Base-by-base conservation (phyloP, 1,140 invertebrate species). In the Branchinecta lynchi region DNA sequence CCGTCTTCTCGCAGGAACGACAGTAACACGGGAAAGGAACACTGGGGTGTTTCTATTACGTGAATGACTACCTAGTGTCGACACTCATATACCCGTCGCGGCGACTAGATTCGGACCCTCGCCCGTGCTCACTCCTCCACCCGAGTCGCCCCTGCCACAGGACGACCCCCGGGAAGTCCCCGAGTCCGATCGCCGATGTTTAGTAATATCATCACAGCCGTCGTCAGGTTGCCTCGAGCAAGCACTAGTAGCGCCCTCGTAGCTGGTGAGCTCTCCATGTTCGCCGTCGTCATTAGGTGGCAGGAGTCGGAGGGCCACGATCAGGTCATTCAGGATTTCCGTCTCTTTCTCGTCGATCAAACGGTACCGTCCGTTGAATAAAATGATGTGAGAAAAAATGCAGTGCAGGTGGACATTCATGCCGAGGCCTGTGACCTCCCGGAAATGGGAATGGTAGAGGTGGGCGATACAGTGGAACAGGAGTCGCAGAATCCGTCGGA, bases 401-500 rank as follows among this genome's bases (percentile, higher is more conserved):
- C 92, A 89, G 77, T 84, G 84, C 65, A 84, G 77, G 74, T 84
- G 82, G 46, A 65, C 69, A 68, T 72, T 70, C 43, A 72, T 43
- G 75, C 89, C 88, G 77, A 98, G 85, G 74, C 92, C 84, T 75
- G 92, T 88, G 75, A 97, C 86, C 82, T 96, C 91, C 81, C 89
- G 86, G 82, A 96, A 97, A 86, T 98, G 96, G 81, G 89, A 89
- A 80, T 96, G 92, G 83, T 98, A 98, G 77, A 98, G 85, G 83
- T 98, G 95, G 77, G 94, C 93, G 83, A 98, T 84, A 76, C 98
- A 93, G 81, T 97, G 94, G 84, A 95, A 97, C 82, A 97, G 85
- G 81, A 96, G 86, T 78, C 91, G 88, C 80, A 95, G 86, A 78
- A 98, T 96, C 81, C 95, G 96, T 80, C 93, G 89, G 75, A 96